Base-by-base conservation (phyloP, 2,113 vertebrate genomes). In the Oplegnathus fasciatus region DNA sequence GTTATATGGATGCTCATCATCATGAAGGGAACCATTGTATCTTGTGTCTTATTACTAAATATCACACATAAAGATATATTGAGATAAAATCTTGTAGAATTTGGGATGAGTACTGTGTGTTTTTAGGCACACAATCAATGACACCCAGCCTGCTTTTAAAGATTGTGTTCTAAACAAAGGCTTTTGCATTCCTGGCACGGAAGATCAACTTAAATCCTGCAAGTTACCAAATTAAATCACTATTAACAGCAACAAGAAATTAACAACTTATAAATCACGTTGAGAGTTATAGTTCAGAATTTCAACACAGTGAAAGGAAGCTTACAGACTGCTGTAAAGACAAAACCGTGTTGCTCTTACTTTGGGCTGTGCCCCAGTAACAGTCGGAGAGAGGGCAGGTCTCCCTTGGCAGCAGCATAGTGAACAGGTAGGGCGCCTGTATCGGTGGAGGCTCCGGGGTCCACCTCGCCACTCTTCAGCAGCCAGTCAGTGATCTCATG, bases 381-480 rank as follows among this genome's bases (percentile, higher is more conserved):
- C 73, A 99, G 96, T 78, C 96, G 96, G 76, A 99, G 95, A 50
- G 98, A 98, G 82, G 96, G 91, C 81, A 99, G 96, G 94, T 99
- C 98, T 88, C 98, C 98, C 96, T 99, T 99, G 97, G 98, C 97
- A 88, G 98, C 98, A 0, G 98, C 98, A 0, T 99, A 99, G 93
- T 99, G 98, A 81, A 99, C 76, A 2, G 98, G 96, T 73, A 99
- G 89, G 0, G 97, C 98, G 2, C 98, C 98, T 0, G 96, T 97
- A 69, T 99, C 97, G 0, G 98, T 99, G 93, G 96, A 89, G 30
- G 88, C 80, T 5, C 95, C 93, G 14, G 98, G 96, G 62, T 99
- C 97, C 6, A 95, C 97, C 54, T 96, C 96, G 0, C 97, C 96
- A 0, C 96, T 96, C 78, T 95, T 96, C 86, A 99, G 94, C 75